Base-by-base conservation (phyloP, 1,140 invertebrate species). In the Dendroctonus ponderosae region DNA sequence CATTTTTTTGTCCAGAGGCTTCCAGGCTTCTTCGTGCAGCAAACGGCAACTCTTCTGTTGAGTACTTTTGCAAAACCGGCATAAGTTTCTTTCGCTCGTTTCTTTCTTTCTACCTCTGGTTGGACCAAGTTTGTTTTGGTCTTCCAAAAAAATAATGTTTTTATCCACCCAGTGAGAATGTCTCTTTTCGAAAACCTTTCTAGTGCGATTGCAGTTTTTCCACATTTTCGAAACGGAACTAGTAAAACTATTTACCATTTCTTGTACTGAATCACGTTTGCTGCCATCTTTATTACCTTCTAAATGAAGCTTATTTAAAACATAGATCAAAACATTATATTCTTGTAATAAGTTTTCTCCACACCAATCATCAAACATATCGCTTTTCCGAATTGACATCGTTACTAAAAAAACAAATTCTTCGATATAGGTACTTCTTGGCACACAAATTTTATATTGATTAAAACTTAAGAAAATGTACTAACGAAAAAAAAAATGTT, bases 181-280 rank as follows among this genome's bases (percentile, higher is more conserved):
- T 12, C 26, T 52, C 7, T 6, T 52, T 52, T 52, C 50, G 26
- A 52, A 52, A 52, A 52, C 12, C 12, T 52, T 52, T 7, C 50
- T 7, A 52, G 50, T 52, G 7, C 50, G 50, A 12, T 52, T 52
- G 50, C 50, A 52, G 26, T 12, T 52, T 52, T 52, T 52, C 50
- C 50, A 52, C 50, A 37, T 52, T 12, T 52, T 52, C 7, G 50
- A 6, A 52, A 52, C 12, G 14, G 26, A 52, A 52, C 50, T 52
- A 52, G 7, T 52, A 52, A 52, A 52, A 52, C 7, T 12, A 52
- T 52, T 52, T 7, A 52, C 26, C 14, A 7, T 52, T 52, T 52
- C n/a, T n/a, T n/a, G n/a, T n/a, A n/a, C n/a, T n/a, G n/a, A n/a
- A n/a, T n/a, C n/a, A n/a, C n/a, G n/a, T 37, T 14, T 37, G 7